These are phyloP conservation scores for Urocitellus parryii DNA, from an alignment of 2,113 vertebrate genomes.

Conservation along the genomic window DNA sequence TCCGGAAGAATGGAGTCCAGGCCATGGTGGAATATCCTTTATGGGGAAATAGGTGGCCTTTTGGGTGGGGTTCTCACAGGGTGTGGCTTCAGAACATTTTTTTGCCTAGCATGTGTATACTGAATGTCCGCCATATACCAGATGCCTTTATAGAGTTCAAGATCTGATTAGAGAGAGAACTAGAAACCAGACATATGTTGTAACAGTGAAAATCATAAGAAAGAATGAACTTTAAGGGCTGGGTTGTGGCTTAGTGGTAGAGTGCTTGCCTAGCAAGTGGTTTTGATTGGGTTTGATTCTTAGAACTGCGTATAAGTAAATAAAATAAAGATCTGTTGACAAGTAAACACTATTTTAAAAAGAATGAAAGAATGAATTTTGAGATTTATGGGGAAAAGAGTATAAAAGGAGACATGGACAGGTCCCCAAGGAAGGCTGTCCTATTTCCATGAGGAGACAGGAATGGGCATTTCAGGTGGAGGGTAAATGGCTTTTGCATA, in stretches of 20 bases:
- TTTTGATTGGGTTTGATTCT: too few relatives aligned
- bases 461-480: background rate
- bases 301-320: too few relatives aligned
- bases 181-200: rapidly evolving
- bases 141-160: background rate
- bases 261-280: too few relatives aligned
- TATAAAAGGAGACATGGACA: background rate
- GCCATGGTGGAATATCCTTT: slow-evolving; percentile 99
- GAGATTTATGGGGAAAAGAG: background rate
- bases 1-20: slow-evolving; percentile 97
- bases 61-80: background rate
- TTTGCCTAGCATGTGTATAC: background rate
- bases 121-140: background rate
- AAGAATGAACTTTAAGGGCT: background rate
- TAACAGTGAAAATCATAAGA: background rate
- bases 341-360: too few relatives aligned
- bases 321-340: too few relatives aligned
- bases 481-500: background rate
- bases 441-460: background rate
- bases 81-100: background rate
- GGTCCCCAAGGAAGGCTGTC: background rate
- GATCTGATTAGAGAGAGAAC: background rate
- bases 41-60: background rate
- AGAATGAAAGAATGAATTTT: background rate
- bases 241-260: too few relatives aligned